A percentile compares a stretch with the other conserved stretches of the same genome.
Conservation (phyloP, 2,113 vertebrate genomes). For the Colinus virginianus region DNA sequence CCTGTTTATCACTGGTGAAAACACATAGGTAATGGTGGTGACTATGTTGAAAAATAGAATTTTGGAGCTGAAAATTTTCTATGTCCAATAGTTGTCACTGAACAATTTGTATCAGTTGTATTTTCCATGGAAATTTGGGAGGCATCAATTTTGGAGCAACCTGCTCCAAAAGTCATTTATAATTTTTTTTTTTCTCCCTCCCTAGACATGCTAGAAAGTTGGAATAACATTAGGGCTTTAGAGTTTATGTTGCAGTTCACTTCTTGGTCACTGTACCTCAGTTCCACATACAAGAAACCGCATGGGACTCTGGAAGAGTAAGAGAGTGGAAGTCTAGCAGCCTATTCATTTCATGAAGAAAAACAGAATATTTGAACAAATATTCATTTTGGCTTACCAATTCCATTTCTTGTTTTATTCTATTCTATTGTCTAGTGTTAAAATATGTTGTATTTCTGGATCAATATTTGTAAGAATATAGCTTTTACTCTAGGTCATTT, state of each 20-base stretch:
- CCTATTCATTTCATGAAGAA: not conserved
- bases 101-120: too few species aligned
- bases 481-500: not conserved
- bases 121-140: too few species aligned
- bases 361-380: not conserved
- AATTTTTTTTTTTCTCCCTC: not conserved
- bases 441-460: not conserved
- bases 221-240: fast-evolving
- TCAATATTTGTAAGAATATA: not conserved
- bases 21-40: too few species aligned
- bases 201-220: not conserved
- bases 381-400: not conserved
- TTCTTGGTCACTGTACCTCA: not conserved
- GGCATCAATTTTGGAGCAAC: too few species aligned
- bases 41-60: too few species aligned
- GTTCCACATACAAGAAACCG: not conserved
- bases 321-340: not conserved
- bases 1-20: too few species aligned
- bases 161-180: not conserved
- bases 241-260: not conserved
- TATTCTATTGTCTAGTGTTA: not conserved
- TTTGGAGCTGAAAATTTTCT: too few species aligned
- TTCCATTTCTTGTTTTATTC: not conserved
- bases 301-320: not conserved
- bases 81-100: too few species aligned